Conservation (phyloP, 2,888 invertebrate genomes). For the Hirtodrosophila histrioides region DNA sequence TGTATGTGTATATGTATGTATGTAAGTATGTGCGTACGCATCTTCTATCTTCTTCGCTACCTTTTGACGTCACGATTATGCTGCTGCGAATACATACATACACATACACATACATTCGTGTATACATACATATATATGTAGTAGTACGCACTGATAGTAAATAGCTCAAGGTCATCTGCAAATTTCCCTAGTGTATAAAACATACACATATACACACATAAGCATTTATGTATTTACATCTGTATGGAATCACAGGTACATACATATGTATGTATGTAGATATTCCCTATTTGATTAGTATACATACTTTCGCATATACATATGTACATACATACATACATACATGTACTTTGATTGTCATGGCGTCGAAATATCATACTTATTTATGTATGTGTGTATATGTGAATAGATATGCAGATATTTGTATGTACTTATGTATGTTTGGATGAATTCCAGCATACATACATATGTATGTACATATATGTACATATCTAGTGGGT, state of each 20-base stretch:
- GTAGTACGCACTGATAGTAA: slow-evolving; percentile 45
- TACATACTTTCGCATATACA: slow-evolving; percentile 1
- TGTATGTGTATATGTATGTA: background rate
- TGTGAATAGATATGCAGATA: no score
- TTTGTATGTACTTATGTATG: no score
- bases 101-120: slow-evolving; percentile 13
- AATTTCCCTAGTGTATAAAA: slow-evolving; percentile 14
- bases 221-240: background rate
- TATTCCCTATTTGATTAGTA: background rate
- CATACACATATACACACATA: slow-evolving; percentile 2
- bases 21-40: no score
- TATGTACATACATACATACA: slow-evolving; percentile 6
- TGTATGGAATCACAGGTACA: no score
- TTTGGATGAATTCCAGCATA: no score
- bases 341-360: background rate
- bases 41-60: slow-evolving; percentile 25
- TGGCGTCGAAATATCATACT: no score
- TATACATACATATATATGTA: background rate
- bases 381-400: background rate
- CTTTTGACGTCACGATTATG: slow-evolving; percentile 62
- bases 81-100: slow-evolving; percentile 21
- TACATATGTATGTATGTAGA: background rate
- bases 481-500: no score
- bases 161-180: slow-evolving; percentile 65
- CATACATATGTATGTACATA: no score